Evolutionary conservation across 2,113 vertebrate species (phyloP).

Genomic region (Plectropomus leopardus): DNA sequence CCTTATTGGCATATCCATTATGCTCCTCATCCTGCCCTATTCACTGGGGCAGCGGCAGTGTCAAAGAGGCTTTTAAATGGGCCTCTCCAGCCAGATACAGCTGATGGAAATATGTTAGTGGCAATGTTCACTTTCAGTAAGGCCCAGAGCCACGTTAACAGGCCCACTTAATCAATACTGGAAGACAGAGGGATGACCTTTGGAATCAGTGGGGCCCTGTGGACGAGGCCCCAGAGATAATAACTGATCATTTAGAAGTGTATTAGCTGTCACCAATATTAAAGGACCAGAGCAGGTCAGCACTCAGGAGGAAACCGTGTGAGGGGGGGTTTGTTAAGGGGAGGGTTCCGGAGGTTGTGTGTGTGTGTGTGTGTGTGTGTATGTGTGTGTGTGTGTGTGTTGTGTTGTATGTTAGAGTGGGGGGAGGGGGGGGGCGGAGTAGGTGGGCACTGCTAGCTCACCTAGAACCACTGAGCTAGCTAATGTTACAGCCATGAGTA

Average conservation of each 20-base stretch:
- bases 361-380: too few species aligned
- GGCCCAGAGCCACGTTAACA: slow-evolving; percentile 74
- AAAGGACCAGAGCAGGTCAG: slow-evolving; percentile 73
- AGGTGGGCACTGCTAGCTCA: too few species aligned
- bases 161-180: slow-evolving; percentile 77
- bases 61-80: slow-evolving; percentile 73
- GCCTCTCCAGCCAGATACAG: slow-evolving; percentile 38
- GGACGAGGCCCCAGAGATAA: slow-evolving; percentile 83
- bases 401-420: slow-evolving; percentile 1
- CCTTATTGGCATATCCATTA: slow-evolving; percentile 75
- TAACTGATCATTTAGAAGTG: slow-evolving; percentile 84
- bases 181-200: slow-evolving; percentile 83
- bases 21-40: slow-evolving; percentile 58
- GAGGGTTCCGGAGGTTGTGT: slow-evolving; percentile 8
- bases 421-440: neutral
- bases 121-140: slow-evolving; percentile 74
- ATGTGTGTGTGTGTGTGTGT: slow-evolving; percentile 24
- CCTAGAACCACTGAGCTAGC: too few species aligned
- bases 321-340: slow-evolving; percentile 28
- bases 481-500: too few species aligned
- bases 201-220: slow-evolving; percentile 79
- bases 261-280: slow-evolving; percentile 84
- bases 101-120: slow-evolving; percentile 74
- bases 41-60: slow-evolving; percentile 51
- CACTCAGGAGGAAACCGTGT: slow-evolving; percentile 52